Evolutionary conservation across 2,113 vertebrate species (phyloP), one percentile per base, ranked within the genome.

Genomic region (Labeo catla): DNA sequence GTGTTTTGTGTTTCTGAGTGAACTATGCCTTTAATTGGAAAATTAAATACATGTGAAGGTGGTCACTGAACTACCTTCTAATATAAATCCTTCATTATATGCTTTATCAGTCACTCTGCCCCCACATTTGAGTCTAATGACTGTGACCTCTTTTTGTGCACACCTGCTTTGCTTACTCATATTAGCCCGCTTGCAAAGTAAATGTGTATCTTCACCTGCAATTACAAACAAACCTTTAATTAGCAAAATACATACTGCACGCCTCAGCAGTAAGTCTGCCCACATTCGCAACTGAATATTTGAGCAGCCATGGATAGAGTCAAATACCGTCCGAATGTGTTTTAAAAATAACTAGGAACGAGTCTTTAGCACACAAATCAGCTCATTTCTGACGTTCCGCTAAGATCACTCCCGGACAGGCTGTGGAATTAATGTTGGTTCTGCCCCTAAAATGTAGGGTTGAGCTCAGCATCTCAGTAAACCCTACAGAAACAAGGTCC

Each of bases 171-270:
- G 39, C 11, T 59, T 57, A 59, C 39, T 59, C 34, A n/a, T 19
- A 12, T 68, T 36, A 63, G 3, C 36, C 59, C 23, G 28, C 52
- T 59, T 23, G 19, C 49, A 36, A 34, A 28, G 34, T 65, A 49
- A 66, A 66, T 77, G 72, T 59, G 76, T 66, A 43, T 79, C 50
- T 49, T 65, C 47, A 85, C 73, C 72, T 77, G 63, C 61, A 78
- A 54, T 86, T 72, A 50, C 28, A 83, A 85, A 88, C 45, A 59
- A 61, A 84, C 13, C 36, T 61, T 76, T 86, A 86, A 87, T 83
- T 81, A 61, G 59, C 23, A 61, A 39, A 84, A 11, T 57, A 68
- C 6, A 10, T 49, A 68, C 28, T 79, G 39, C 79, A 8, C 7
- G 10, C 72, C 63, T 52, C 72, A 52, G 68, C 34, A 81, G 47